Conservation (phyloP, 1,140 invertebrate species). For the Chrysomallon squamiferum region DNA sequence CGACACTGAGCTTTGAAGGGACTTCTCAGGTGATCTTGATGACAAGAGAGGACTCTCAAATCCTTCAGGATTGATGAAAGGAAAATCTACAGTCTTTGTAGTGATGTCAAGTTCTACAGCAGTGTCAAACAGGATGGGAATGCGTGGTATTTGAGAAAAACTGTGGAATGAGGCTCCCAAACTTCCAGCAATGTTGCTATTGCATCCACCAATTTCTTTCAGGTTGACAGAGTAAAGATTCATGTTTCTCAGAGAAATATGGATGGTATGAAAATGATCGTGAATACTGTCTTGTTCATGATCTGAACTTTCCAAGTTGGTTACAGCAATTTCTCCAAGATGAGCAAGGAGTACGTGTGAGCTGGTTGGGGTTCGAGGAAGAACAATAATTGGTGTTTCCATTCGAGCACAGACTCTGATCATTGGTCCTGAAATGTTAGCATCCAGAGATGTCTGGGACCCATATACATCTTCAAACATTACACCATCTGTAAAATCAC, state of each 20-base stretch:
- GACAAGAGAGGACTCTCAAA: background rate
- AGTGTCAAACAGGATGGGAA: constrained; percentile 72
- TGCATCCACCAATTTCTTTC: constrained; percentile 52
- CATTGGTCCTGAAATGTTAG: constrained; percentile 7
- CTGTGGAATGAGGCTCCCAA: constrained; percentile 14
- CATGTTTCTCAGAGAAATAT: constrained; percentile 72
- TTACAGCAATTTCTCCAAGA: constrained; percentile 84
- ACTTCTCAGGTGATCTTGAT: background rate
- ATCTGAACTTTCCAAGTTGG: constrained; percentile 35
- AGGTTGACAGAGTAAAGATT: constrained; percentile 83
- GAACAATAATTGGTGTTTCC: constrained; percentile 87
- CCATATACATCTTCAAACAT: constrained; percentile 19
- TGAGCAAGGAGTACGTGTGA: constrained; percentile 89
- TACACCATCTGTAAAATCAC: constrained; percentile 24
- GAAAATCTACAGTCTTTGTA: constrained; percentile 20
- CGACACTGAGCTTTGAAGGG: background rate
- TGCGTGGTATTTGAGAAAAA: constrained; percentile 34
- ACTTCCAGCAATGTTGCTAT: background rate
- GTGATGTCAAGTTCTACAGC: constrained; percentile 72
- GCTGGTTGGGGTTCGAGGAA: constrained; percentile 81
- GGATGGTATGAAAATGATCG: constrained; percentile 13
- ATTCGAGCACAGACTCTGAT: constrained; percentile 73
- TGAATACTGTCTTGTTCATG: constrained; percentile 12
- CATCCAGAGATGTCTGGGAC: background rate
- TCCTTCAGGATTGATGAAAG: constrained; percentile 19